Evolutionary conservation across 2,797 vertebrate species (phyloP), one percentile per base, ranked within the genome.

Genomic region (Coranthus polyacanthus): DNA sequence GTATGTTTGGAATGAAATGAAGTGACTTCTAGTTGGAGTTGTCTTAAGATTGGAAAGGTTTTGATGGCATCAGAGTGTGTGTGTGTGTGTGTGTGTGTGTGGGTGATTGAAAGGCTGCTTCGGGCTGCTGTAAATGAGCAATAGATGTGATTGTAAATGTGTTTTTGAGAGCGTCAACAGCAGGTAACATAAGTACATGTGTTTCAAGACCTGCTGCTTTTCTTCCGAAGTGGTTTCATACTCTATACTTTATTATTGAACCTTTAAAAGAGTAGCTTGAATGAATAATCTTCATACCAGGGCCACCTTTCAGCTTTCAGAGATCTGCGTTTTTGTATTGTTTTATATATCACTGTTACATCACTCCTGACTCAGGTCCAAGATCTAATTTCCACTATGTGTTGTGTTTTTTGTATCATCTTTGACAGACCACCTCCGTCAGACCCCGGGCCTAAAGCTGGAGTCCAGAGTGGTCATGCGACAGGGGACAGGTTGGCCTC

Each of bases 371-470:
- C 12, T 39, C 12, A 21, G 34, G 4, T 58, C n/a, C 11, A 9
- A 50, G 11, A 15, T 61, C 29, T 71, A 41, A 72, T 37, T 10
- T 50, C 17, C 12, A 36, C 26, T 42, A 41, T 47, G 22, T 18
- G 5, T n/a, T 56, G 5, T 69, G 5, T 71, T 76, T 44, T 77
- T 60, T 67, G 57, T 92, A 93, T 94, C 60, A 41, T 85, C n/a
- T 88, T 79, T 21, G 88, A 89, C 88, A 96, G 96, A 94, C 90
- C 94, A 0, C 92, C 94, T 73, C 94, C 94, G 60, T 93, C 94
- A 75, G 96, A 96, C 37, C 92, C 93, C 29, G 89, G 93, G 61
- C 94, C 95, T 72, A 95, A 93, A 82, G 70, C 94, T n/a, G 83
- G 92, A 18, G 91, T 94, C 20, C 93, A 95, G 45, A 93, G 92